Evolutionary conservation across 1,140 invertebrate genomes (phyloP).

Genomic region (Spodoptera litura): DNA sequence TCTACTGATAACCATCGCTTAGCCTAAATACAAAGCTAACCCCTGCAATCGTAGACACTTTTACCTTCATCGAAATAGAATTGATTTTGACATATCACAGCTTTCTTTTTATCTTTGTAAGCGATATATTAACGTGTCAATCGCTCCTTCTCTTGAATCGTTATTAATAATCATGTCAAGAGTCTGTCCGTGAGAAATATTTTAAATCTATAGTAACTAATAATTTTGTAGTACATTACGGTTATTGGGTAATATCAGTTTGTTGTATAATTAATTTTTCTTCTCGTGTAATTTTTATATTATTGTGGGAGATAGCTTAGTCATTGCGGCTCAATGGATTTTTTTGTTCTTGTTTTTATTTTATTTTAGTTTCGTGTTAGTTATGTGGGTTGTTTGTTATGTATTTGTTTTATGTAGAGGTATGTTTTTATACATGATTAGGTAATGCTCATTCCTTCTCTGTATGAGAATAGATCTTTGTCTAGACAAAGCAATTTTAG

Average conservation of each 20-base stretch:
- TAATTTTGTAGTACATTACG: slow-evolving; percentile 64
- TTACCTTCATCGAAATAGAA: slow-evolving; percentile 43
- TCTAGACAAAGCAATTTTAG: no score
- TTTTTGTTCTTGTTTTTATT: slow-evolving; percentile 45
- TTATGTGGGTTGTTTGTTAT: slow-evolving; percentile 22
- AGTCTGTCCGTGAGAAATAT: slow-evolving; percentile 75
- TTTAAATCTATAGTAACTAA: slow-evolving; percentile 57
- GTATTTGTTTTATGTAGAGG: slow-evolving; percentile 1
- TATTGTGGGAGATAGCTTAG: slow-evolving; percentile 71
- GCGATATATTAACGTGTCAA: slow-evolving; percentile 79
- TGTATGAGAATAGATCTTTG: no score
- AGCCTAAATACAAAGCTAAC: slow-evolving; percentile 57
- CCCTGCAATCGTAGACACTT: not conserved
- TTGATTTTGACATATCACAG: slow-evolving; percentile 10
- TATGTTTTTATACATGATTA: not conserved
- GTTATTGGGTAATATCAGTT: slow-evolving; percentile 79
- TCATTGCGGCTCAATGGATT: slow-evolving; percentile 55
- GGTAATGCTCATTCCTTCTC: no score
- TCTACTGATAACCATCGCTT: slow-evolving; percentile 71
- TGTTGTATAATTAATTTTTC: slow-evolving; percentile 76
- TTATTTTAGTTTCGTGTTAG: slow-evolving; percentile 5
- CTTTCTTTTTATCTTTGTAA: slow-evolving; percentile 45
- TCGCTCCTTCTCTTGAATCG: slow-evolving; percentile 70
- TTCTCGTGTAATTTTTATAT: slow-evolving; percentile 73
- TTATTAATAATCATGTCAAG: slow-evolving; percentile 82